A percentile compares a stretch with the other conserved stretches of the same genome.
phyloP scores from a whole-genome alignment of 2,888 invertebrate species.

The Pherbina coryleti region DNA sequence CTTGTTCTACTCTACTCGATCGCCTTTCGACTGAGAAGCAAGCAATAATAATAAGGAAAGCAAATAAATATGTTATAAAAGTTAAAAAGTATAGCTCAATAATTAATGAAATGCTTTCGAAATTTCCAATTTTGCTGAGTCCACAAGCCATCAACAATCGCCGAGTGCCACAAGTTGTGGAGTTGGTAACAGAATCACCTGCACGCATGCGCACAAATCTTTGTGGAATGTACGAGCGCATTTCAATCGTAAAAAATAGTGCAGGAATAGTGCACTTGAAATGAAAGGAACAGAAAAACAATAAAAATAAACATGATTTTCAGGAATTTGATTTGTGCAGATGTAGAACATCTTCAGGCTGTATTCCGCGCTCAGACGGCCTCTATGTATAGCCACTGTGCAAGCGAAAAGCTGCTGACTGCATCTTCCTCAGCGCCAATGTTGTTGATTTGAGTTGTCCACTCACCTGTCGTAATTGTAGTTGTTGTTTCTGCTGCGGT shows the following conservation, averaged over 20 bases:
- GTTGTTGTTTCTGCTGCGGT: conserved; percentile 27
- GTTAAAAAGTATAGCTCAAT: conserved; percentile 44
- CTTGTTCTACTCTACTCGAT: neutral
- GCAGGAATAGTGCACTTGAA: no score
- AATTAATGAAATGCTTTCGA: conserved; percentile 62
- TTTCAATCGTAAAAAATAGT: conserved; percentile 58
- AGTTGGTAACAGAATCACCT: neutral
- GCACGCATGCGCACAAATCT: conserved; percentile 7
- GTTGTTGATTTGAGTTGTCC: no score
- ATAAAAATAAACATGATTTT: conserved; percentile 47
- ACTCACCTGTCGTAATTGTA: neutral
- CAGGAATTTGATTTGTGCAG: conserved; percentile 46
- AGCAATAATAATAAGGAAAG: neutral
- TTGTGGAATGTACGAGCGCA: conserved; percentile 59
- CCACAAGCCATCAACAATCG: neutral
- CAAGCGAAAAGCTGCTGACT: no score
- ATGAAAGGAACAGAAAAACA: conserved; percentile 30
- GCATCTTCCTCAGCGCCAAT: no score
- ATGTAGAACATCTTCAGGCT: conserved; percentile 42
- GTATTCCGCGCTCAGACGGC: neutral
- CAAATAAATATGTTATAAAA: neutral
- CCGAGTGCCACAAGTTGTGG: neutral
- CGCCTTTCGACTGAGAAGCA: neutral
- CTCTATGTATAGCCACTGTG: no score
- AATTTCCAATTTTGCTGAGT: conserved; percentile 54